These are phyloP conservation scores for Nephrocerus scutellatus DNA, from an alignment of 2,888 invertebrate species.

Conservation along the genomic window DNA sequence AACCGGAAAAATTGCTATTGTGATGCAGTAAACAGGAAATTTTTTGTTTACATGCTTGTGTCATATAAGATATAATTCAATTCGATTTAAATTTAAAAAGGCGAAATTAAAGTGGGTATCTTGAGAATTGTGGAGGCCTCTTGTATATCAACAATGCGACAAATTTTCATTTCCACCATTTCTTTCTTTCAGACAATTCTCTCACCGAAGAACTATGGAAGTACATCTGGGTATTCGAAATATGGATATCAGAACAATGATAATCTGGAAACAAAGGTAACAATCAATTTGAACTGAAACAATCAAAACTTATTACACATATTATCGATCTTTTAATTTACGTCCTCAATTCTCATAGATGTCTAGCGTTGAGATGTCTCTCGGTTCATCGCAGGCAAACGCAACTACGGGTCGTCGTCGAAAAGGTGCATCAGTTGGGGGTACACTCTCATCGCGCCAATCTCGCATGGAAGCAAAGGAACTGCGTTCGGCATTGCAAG, in stretches of 20 bases:
- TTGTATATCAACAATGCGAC: too few species aligned
- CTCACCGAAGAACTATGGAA: constrained; percentile 41
- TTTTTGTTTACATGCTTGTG: too few species aligned
- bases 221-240: constrained; percentile 31
- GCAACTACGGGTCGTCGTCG: constrained; percentile 51
- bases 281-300: background rate
- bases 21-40: too few species aligned
- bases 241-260: constrained; percentile 32
- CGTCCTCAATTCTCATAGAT: constrained; percentile 51
- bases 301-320: background rate
- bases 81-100: too few species aligned
- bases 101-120: too few species aligned
- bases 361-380: constrained; percentile 77
- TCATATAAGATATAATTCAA: too few species aligned
- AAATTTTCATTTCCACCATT: too few species aligned
- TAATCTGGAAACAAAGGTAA: constrained; percentile 25
- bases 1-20: too few species aligned
- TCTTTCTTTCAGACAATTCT: constrained; percentile 46
- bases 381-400: constrained; percentile 51
- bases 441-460: constrained; percentile 35
- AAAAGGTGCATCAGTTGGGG: constrained; percentile 45
- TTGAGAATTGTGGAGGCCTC: too few species aligned
- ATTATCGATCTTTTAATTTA: background rate
- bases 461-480: constrained; percentile 51
- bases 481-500: constrained; percentile 62